phyloP scores from a whole-genome alignment of 2,888 invertebrate genomes.

The Amiota minor region DNA sequence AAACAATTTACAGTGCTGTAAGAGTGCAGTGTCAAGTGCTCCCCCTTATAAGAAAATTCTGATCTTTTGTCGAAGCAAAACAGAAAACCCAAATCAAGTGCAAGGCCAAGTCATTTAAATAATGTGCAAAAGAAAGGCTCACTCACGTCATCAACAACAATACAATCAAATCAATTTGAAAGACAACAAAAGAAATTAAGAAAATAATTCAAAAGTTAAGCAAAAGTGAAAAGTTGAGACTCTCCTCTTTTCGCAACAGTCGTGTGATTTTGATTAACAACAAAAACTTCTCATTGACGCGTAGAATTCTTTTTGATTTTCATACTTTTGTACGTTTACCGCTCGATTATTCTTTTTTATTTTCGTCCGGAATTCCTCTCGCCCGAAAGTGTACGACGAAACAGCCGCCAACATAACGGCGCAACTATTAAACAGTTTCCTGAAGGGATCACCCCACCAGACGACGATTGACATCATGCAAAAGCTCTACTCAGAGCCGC shows the following conservation, averaged over 20 bases:
- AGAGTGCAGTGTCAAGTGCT: conserved; percentile 50
- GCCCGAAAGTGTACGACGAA: conserved; percentile 17
- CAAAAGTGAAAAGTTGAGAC: neutral
- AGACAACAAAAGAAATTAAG: conserved; percentile 55
- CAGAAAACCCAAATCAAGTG: conserved; percentile 33
- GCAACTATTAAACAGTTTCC: conserved; percentile 70
- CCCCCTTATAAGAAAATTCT: conserved; percentile 46
- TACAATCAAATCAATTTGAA: neutral
- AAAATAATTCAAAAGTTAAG: conserved; percentile 11
- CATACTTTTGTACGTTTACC: conserved; percentile 27
- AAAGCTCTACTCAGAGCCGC: conserved; percentile 73
- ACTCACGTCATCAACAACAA: no score
- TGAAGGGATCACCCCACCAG: conserved; percentile 72
- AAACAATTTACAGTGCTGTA: conserved; percentile 24
- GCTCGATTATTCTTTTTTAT: conserved; percentile 37
- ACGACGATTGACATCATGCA: conserved; percentile 74
- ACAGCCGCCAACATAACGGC: conserved; percentile 71
- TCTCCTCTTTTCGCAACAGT: no score
- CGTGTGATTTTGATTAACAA: no score
- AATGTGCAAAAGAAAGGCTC: neutral
- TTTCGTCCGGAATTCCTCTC: conserved; percentile 30
- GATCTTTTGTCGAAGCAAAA: conserved; percentile 25
- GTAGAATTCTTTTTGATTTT: neutral
- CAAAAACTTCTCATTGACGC: no score
- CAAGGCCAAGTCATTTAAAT: conserved; percentile 20